A percentile compares a stretch with the other conserved stretches of the same genome.
Conservation (phyloP, 2,888 invertebrate species). For the Itoplectis maculator region DNA sequence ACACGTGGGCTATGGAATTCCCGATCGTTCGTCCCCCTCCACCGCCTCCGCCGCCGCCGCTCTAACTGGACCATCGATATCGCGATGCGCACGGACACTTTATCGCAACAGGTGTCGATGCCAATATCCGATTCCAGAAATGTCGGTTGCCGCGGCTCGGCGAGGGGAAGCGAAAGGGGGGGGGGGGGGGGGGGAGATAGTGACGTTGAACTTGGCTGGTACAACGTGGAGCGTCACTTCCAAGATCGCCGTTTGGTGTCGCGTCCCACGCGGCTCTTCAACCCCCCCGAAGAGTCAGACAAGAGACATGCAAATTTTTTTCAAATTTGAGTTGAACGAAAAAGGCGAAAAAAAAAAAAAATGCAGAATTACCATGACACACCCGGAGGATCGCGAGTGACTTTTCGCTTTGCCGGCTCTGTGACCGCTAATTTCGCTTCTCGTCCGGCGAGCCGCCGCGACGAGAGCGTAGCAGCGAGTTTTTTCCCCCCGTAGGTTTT, state of each 20-base stretch:
- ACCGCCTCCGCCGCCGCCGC: constrained; percentile 51
- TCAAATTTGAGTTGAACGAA: too few species aligned
- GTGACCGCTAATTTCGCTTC: constrained; percentile 42
- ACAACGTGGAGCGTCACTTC: constrained; percentile 30
- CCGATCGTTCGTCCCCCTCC: constrained; percentile 45
- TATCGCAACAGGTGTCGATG: constrained; percentile 74
- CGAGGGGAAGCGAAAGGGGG: too few species aligned
- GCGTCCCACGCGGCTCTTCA: background rate
- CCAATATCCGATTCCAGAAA: constrained; percentile 73
- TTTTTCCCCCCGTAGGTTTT: too few species aligned
- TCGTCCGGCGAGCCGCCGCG: constrained; percentile 30
- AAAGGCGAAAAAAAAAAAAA: constrained; percentile 2
- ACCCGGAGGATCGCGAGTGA: background rate
- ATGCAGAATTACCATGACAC: constrained; percentile 9
- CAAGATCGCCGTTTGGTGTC: constrained; percentile 11
- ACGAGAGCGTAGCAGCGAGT: too few species aligned
- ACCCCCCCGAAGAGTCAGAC: background rate
- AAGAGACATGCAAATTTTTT: background rate
- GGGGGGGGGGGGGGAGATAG: constrained; percentile 5
- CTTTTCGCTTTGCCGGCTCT: constrained; percentile 33
- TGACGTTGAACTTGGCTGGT: constrained; percentile 39
- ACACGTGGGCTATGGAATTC: constrained; percentile 52
- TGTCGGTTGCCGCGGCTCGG: too few species aligned
- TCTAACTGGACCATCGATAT: constrained; percentile 70
- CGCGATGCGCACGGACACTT: constrained; percentile 72